phyloP scores from a whole-genome alignment of 2,113 vertebrate genomes.

The Apodemus sylvaticus region DNA sequence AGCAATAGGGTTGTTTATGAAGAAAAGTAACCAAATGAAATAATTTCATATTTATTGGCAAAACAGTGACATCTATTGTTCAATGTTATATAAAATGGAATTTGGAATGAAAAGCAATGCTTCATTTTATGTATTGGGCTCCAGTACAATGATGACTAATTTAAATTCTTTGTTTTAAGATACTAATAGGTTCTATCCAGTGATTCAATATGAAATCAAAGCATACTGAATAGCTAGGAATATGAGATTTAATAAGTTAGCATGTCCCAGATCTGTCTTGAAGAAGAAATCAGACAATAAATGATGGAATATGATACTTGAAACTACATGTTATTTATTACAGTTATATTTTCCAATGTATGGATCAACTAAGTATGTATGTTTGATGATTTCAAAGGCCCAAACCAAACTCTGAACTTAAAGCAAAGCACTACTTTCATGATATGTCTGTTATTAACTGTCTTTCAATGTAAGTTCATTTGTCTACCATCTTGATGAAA shows the following conservation, averaged over 20 bases:
- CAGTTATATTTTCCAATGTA: neutral
- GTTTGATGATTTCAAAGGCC: neutral
- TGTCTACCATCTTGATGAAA: neutral
- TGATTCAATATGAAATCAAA: constrained; percentile 18
- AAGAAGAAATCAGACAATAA: neutral
- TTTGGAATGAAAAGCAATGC: constrained; percentile 63
- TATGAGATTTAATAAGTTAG: neutral
- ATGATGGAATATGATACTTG: neutral
- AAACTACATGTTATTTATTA: neutral
- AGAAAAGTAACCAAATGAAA: constrained; percentile 78
- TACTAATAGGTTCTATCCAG: neutral
- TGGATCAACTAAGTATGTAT: neutral
- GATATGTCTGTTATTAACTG: neutral
- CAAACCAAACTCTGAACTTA: neutral
- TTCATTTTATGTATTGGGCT: neutral
- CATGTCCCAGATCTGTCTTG: neutral
- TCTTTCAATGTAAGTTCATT: neutral
- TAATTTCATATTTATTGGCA: constrained; percentile 76
- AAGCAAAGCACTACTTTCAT: neutral
- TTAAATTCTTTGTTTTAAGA: constrained; percentile 69
- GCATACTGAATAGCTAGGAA: neutral
- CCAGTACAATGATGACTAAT: neutral
- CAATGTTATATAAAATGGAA: constrained; percentile 69
- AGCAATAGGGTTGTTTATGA: constrained; percentile 66
- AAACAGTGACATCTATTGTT: constrained; percentile 87